These are phyloP conservation scores for Campylomormyrus tamandua DNA, from an alignment of 2,113 vertebrate species.

Conservation along the genomic window DNA sequence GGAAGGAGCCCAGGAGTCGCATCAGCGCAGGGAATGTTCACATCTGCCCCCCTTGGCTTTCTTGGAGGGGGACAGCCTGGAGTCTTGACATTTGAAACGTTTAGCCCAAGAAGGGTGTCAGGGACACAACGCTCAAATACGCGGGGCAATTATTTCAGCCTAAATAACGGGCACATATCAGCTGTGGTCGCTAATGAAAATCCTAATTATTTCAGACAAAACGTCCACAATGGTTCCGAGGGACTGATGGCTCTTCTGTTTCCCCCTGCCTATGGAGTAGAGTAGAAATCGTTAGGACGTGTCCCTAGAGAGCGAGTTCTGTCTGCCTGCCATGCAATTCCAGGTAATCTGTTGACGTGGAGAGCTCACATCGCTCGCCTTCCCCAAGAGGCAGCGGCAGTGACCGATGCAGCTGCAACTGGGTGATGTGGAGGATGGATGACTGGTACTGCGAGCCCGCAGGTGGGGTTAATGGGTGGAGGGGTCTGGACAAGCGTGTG, in stretches of 20 bases:
- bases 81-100: conserved; percentile 42
- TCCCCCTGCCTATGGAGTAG: conserved; percentile 28
- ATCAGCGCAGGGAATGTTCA: not conserved
- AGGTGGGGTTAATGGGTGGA: not conserved
- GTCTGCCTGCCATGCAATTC: conserved; percentile 43
- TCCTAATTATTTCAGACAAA: conserved; percentile 57
- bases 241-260: conserved; percentile 38
- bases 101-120: conserved; percentile 30
- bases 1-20: not conserved
- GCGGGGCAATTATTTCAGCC: conserved; percentile 44
- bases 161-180: conserved; percentile 33
- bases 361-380: conserved; percentile 31
- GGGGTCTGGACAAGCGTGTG: not conserved
- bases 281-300: conserved; percentile 41
- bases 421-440: conserved; percentile 34
- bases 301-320: conserved; percentile 30
- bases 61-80: conserved; percentile 14
- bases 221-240: conserved; percentile 32
- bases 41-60: not conserved
- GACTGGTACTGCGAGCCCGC: conserved; percentile 10
- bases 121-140: conserved; percentile 7
- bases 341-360: conserved; percentile 44
- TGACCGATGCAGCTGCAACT: conserved; percentile 30
- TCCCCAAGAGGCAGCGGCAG: conserved; percentile 31
- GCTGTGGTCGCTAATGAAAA: conserved; percentile 48